phyloP scores from a whole-genome alignment of 2,888 invertebrate genomes.

The Dichetophora obliterata region DNA sequence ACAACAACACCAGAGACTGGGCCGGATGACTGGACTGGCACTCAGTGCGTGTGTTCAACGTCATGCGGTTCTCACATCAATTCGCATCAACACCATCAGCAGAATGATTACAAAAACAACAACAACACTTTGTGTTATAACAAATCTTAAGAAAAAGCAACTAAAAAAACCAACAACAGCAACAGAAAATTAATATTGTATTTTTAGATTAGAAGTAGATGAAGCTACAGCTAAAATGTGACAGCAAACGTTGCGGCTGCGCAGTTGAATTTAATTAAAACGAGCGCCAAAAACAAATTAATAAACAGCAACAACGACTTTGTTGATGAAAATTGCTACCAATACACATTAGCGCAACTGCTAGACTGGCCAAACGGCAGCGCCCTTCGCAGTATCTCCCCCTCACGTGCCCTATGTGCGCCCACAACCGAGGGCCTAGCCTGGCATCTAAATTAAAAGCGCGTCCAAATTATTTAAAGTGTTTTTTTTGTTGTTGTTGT shows the following conservation, averaged over 20 bases:
- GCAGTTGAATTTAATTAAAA: constrained; percentile 40
- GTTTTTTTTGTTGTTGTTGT: background rate
- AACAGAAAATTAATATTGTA: background rate
- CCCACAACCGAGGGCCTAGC: background rate
- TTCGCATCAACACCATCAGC: constrained; percentile 35
- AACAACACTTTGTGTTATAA: background rate
- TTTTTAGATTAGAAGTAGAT: background rate
- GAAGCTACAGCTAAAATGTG: background rate
- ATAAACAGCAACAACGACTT: constrained; percentile 7
- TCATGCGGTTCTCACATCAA: constrained; percentile 40
- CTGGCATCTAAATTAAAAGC: background rate
- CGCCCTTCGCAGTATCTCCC: background rate
- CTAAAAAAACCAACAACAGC: too few species aligned
- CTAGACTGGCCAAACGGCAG: constrained; percentile 1
- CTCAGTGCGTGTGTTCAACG: constrained; percentile 22
- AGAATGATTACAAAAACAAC: constrained; percentile 20
- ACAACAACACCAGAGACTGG: background rate
- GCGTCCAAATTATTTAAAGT: background rate
- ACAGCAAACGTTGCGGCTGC: constrained; percentile 7
- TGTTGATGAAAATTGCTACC: background rate
- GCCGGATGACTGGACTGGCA: background rate
- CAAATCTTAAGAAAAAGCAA: background rate
- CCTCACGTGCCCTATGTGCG: background rate
- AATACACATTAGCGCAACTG: background rate
- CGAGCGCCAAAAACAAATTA: constrained; percentile 32